Base-by-base conservation (phyloP, 2,888 invertebrate genomes). In the Harpalus rubripes region DNA sequence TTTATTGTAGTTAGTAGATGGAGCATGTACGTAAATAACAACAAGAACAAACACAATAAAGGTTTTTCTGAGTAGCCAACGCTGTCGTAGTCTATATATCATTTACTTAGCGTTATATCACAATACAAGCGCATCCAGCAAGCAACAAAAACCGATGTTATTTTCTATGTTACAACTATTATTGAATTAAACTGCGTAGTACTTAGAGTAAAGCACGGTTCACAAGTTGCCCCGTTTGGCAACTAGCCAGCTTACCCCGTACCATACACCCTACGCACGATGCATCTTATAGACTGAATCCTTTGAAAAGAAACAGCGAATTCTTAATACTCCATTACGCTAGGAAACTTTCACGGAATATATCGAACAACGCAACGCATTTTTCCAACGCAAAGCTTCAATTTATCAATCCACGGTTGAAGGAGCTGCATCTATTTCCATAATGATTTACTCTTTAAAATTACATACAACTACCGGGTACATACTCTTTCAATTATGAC, bases 291-390 rank as follows among this genome's bases (percentile, higher is more conserved):
- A 12, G 15, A 74, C 72, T 74, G 72, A 44, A 58, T 41, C 32
- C 78, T 78, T 78, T 58, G 26, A 78, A 78, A 84, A 65, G 78
- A 84, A 84, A 76, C 61, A 84, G 68, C 78, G 78, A 84, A 84
- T 84, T 58, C 78, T 84, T 84, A 84, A 84, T 84, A 84, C 84
- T 84, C 84, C 78, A 84, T 84, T 84, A 84, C 84, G 76, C 65
- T 84, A 84, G 78, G 78, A 78, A 84, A 84, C 84, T 84, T 84
- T 52, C 56, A 65, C 84, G 52, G 56, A 65, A 65, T 84, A 84
- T 84, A 52, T 84, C 63, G 78, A 84, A 84, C 84, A 76, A 61
- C 80, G 61, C 61, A 80, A 61, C 63, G 26, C 26, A 76, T 63
- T 76, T 52, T 83, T 78, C 15, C 68, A 78, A 44, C 78, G 56